phyloP scores from a whole-genome alignment of 2,888 invertebrate genomes.

The Cacoxenus indagator region DNA sequence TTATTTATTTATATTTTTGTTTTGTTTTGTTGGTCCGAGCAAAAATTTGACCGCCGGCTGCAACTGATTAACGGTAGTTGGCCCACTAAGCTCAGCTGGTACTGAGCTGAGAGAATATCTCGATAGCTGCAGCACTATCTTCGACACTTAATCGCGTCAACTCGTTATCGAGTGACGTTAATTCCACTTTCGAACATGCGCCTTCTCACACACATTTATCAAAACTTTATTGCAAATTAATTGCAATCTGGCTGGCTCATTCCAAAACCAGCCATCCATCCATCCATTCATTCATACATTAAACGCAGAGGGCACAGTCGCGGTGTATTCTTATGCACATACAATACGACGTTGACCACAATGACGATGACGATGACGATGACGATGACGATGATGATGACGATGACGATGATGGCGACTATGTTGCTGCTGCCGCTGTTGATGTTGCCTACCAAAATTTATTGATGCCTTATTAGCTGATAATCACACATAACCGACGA shows the following conservation, averaged over 20 bases:
- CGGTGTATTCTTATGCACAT: too few relatives aligned
- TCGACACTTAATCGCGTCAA: constrained; percentile 55
- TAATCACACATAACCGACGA: constrained; percentile 62
- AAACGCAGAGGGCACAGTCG: too few relatives aligned
- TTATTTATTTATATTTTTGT: too few relatives aligned
- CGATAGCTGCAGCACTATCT: constrained; percentile 33
- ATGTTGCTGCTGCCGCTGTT: constrained; percentile 18
- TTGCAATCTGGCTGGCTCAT: constrained; percentile 58
- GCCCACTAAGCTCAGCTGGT: constrained; percentile 7
- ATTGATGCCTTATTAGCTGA: constrained; percentile 69
- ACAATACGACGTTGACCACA: background rate
- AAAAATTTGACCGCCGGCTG: constrained; percentile 10
- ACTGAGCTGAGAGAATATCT: constrained; percentile 13
- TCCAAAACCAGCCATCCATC: constrained; percentile 44
- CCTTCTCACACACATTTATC: constrained; percentile 49
- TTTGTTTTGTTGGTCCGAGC: background rate
- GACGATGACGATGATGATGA: constrained; percentile 40
- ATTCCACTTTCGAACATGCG: constrained; percentile 41
- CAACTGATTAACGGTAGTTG: constrained; percentile 37
- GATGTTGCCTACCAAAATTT: constrained; percentile 62
- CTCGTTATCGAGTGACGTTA: constrained; percentile 49
- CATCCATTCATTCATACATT: too few relatives aligned
- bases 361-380: constrained; percentile 6
- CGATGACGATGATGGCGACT: constrained; percentile 21
- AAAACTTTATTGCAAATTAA: constrained; percentile 65